Percentiles rank a stretch among this genome's conserved stretches.
Conservation (phyloP, 2,797 vertebrate genomes). For the Arremon aurantiirostris region DNA sequence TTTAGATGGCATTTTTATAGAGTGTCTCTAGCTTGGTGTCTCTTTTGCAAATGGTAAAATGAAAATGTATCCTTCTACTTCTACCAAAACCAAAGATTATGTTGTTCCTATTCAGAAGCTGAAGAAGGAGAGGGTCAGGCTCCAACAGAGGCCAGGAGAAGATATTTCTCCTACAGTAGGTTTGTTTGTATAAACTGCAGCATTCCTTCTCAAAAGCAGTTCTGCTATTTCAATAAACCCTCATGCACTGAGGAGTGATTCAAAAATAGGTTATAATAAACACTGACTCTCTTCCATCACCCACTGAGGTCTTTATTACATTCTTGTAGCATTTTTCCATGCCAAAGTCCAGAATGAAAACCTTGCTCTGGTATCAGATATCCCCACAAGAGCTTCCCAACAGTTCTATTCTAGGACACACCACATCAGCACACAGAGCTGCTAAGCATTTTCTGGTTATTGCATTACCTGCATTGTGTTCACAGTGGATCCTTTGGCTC, state of each 20-base stretch:
- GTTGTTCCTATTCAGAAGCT: neutral
- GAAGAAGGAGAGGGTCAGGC: neutral
- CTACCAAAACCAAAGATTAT: neutral
- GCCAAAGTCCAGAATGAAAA: neutral
- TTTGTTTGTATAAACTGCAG: neutral
- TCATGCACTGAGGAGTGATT: neutral
- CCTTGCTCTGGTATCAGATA: neutral
- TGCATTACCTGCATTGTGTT: conserved; percentile 95
- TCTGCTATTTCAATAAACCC: neutral
- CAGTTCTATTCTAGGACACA: neutral
- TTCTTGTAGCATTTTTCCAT: neutral
- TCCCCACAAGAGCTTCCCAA: neutral
- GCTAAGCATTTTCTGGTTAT: neutral
- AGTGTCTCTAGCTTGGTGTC: neutral
- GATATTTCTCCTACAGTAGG: neutral
- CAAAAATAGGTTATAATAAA: neutral
- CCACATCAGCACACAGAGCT: neutral
- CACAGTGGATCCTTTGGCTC: conserved; percentile 96
- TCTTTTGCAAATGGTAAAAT: neutral
- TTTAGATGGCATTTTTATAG: neutral
- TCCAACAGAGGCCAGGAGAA: neutral
- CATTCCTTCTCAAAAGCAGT: neutral
- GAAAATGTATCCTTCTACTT: neutral
- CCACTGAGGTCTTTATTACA: neutral
- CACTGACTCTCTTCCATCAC: neutral